Base-by-base conservation (phyloP, 2,113 vertebrate genomes). In the Lonchura striata region DNA sequence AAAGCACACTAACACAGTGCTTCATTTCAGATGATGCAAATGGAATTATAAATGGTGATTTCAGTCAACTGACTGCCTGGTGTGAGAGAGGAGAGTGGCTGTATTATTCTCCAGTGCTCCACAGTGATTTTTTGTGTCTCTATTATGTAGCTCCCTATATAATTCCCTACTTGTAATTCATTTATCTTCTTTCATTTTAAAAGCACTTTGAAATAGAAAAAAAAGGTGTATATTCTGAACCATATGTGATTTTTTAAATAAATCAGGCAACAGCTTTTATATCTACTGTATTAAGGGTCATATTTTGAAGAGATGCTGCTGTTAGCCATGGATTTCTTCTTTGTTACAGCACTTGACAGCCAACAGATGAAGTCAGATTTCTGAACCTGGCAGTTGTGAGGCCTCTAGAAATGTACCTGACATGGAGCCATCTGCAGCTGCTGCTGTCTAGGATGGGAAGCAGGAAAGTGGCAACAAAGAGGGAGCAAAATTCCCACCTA, bases 11-110 rank as follows among this genome's bases (percentile, higher is more conserved):
- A 65, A 84, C 54, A 72, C 41, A 10, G 33, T 86, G 65, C 65
- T 94, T 95, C 57, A 15, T 60, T 71, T 91, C 78, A 79, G 69
- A 31, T 88, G 35, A 86, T 86, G 64, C 82, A 95, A 88, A 56
- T 86, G 28, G 69, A 91, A 84, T 90, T 82, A 85, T 80, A 81
- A 94, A 68, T 66, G 60, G 33, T 66, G 52, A 25, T 84, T 93
- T 77, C 83, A 75, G 76, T 42, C 56, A 69, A 24, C 49, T 88
- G 71, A 31, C 39, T 41, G 33, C 22, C 82, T 94, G 71, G n/a
- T 42, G n/a, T 70, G 59, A 57, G 46, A 65, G 71, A 65, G 60
- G 18, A 79, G 60, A 50, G 44, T 37, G 69, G 27, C 59, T 88
- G 30, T 20, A 8, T 70, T 83, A 23, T 61, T 76, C 46, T 92